Evolutionary conservation across 2,113 vertebrate species (phyloP), one percentile per base, ranked within the genome.

Genomic region (Hemiprocne comata): DNA sequence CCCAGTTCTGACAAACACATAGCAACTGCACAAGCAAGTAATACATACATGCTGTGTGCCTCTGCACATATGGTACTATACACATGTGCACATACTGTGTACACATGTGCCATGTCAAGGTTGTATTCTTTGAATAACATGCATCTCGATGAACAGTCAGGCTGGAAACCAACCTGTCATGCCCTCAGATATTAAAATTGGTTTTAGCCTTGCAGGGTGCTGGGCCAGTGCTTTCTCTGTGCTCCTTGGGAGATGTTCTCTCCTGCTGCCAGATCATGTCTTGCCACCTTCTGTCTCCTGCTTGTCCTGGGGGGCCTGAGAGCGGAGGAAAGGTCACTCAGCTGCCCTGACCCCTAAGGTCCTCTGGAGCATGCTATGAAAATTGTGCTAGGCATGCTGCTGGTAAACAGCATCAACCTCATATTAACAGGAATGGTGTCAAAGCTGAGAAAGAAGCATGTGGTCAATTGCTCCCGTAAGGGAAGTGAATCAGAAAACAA

Each of bases 101-200:
- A 48, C 28, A 3, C 0, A 1, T n/a, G 53, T 70, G 72, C 34
- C 1, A 1, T 4, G 18, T 15, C 42, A 40, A 65, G 64, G 40
- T 5, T 48, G 40, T 48, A n/a, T 42, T 57, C 36, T 51, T 28
- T 58, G 51, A 48, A 61, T 9, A 24, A 71, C 2, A 16, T 8
- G 10, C 33, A 48, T 25, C 34, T 61, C 11, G 7, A 33, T 23
- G 24, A 90, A 42, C 44, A 62, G 40, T 21, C 28, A 66, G 61
- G 26, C 38, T 42, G 33, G 51, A 85, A 82, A 60, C 6, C 29
- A 54, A 65, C 11, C 51, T 65, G 57, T 28, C 36, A 33, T 34
- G 46, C 38, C 28, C 9, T 73, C 40, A 17, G 26, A 36, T 38
- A 64, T 20, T 24, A 64, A 36, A 86, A 38, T 5, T 10, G 25